Conservation (phyloP, 2,888 invertebrate genomes). For the Mythimna pallens region DNA sequence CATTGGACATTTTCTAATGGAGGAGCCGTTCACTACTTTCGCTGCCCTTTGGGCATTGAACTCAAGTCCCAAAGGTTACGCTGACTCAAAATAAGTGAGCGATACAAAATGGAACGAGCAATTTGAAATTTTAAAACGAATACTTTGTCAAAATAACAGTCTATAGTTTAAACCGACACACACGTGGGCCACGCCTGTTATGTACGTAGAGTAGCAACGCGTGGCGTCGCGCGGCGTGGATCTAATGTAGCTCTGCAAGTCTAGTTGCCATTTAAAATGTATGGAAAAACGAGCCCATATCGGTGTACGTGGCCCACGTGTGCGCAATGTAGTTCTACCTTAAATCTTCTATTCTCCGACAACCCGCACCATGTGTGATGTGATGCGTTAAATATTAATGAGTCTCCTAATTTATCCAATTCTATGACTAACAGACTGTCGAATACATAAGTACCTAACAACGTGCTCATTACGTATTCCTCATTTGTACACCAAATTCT, state of each 20-base stretch:
- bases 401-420: slow-evolving; percentile 21
- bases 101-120: slow-evolving; percentile 1
- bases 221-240: no score
- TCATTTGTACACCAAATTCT: slow-evolving; percentile 43
- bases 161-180: not conserved
- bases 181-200: no score
- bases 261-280: no score
- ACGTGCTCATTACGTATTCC: slow-evolving; percentile 47
- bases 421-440: slow-evolving; percentile 31
- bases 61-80: slow-evolving; percentile 15
- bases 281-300: no score
- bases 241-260: no score
- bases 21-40: slow-evolving; percentile 15
- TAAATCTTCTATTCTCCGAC: not conserved
- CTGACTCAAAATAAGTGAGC: slow-evolving; percentile 12
- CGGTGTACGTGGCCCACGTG: no score
- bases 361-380: not conserved
- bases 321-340: no score
- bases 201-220: no score
- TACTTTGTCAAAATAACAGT: not conserved
- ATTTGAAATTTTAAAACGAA: slow-evolving; percentile 1
- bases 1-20: slow-evolving; percentile 21
- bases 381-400: slow-evolving; percentile 28
- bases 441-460: slow-evolving; percentile 22
- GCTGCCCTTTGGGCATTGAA: slow-evolving; percentile 27